These are phyloP conservation scores for Entomyzon cyanotis DNA, from an alignment of 2,113 vertebrate genomes.

Conservation along the genomic window DNA sequence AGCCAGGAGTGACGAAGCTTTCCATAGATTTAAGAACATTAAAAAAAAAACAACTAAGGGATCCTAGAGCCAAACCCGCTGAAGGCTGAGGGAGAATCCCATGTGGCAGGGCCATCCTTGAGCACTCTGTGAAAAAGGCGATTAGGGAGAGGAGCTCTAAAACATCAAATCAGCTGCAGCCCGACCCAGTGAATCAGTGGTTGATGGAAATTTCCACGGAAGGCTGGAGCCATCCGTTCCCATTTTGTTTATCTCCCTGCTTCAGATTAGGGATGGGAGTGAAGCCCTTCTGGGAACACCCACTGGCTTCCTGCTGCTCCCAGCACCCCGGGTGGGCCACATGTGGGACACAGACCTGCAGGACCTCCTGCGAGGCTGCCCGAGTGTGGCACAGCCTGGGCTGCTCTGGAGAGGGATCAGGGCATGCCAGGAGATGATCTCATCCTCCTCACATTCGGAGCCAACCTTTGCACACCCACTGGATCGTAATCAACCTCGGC, in stretches of 20 bases:
- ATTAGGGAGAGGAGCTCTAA: not conserved
- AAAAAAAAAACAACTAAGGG: not conserved
- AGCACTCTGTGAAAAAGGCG: not conserved
- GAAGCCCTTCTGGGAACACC: slow-evolving; percentile 35
- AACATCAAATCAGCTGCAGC: slow-evolving; percentile 8
- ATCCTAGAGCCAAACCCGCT: not conserved
- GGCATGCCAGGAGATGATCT: slow-evolving; percentile 18
- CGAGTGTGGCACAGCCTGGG: not conserved
- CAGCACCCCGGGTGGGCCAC: slow-evolving; percentile 41
- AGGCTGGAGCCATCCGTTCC: not conserved
- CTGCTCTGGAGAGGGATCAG: not conserved
- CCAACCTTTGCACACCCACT: not conserved
- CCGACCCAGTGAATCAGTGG: slow-evolving; percentile 6
- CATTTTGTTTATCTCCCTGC: slow-evolving; percentile 41
- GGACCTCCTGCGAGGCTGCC: slow-evolving; percentile 36
- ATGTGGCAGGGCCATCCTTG: not conserved
- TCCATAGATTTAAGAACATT: slow-evolving; percentile 1
- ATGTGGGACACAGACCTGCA: slow-evolving; percentile 4
- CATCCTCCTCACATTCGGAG: not conserved
- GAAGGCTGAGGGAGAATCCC: not conserved
- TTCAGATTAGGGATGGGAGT: not conserved
- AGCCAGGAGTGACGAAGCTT: slow-evolving; percentile 44
- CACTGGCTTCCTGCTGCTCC: not conserved
- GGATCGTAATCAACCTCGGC: not conserved
- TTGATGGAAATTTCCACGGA: slow-evolving; percentile 54